Conservation (phyloP, 2,797 vertebrate species). For the Myotis vivesi region DNA sequence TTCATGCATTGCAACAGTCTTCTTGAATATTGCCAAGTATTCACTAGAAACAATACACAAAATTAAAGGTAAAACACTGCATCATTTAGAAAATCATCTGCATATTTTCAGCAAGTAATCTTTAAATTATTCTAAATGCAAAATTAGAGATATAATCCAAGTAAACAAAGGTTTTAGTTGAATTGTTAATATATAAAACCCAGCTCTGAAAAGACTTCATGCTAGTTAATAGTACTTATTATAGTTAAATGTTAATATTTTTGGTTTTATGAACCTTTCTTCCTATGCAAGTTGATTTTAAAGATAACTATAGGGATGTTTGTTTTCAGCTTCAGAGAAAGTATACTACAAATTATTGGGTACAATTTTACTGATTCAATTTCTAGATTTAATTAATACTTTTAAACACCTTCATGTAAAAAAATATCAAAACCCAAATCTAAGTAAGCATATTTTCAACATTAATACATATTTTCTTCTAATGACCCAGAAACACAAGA, state of each 20-base stretch:
- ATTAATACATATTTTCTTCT: constrained; percentile 65
- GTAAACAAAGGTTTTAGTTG: constrained; percentile 62
- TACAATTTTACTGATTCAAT: constrained; percentile 42
- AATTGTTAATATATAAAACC: constrained; percentile 52
- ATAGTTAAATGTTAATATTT: constrained; percentile 65
- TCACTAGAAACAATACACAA: constrained; percentile 87
- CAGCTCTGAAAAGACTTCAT: constrained; percentile 59
- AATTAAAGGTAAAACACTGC: constrained; percentile 52
- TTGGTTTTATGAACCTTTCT: constrained; percentile 53
- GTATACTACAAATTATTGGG: constrained; percentile 38
- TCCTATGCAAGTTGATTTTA: constrained; percentile 54
- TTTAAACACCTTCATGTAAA: constrained; percentile 64
- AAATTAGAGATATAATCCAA: constrained; percentile 60
- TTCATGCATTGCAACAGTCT: constrained; percentile 99
- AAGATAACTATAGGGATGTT: neutral
- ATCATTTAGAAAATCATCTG: constrained; percentile 41
- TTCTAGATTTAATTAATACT: constrained; percentile 35
- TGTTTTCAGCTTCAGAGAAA: constrained; percentile 56
- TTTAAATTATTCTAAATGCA: constrained; percentile 60
- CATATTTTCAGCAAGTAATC: constrained; percentile 59
- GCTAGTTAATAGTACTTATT: constrained; percentile 65
- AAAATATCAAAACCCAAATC: constrained; percentile 43
- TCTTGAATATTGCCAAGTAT: constrained; percentile 99
- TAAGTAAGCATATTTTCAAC: constrained; percentile 56
- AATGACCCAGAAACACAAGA: constrained; percentile 59